Evolutionary conservation across 1,140 invertebrate genomes (phyloP), one percentile per base, ranked within the genome.

Genomic region (Drosophila persimilis): DNA sequence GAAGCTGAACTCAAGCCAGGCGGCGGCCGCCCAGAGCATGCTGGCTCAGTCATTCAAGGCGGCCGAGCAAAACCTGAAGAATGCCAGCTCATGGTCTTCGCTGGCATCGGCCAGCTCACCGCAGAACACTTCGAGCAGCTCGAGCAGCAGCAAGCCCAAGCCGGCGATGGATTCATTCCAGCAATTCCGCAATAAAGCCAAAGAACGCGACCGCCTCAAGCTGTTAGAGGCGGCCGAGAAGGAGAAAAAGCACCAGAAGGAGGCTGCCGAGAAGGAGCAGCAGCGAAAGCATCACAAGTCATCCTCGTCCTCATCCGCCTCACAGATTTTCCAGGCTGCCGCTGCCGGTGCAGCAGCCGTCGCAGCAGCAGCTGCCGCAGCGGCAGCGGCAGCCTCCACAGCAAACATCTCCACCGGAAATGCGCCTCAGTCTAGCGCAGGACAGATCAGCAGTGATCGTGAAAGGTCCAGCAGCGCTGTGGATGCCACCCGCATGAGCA

Each of bases 111-210:
- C 95, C 43, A 95, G 94, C 47, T 95, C 96, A 83, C 95, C 96
- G 17, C 94, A 95, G 78, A 93, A 93, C 79, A 92, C 93, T 88
- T 93, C 90, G 83, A 93, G 91, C 90, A 93, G 92, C 44, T 83
- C 75, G 31, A 94, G 92, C 44, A 83, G 75, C 48, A 94, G 69
- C 62, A 94, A 94, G 91, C 92, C 93, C 90, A 95, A 93, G 92
- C 95, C 91, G 69, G 94, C 92, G 91, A 97, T 94, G 93, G 94
- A 95, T 69, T 94, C 93, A 90, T 95, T 95, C 86, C 94, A 95
- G 92, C 95, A 95, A 72, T 99, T 99, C 91, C 97, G 97, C 90
- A 98, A 98, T 90, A 96, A 98, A 93, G 98, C 98, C 7, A 97
- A 97, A 92, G 97, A 99, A 92, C 98, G 99, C 91, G 97, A 98